Evolutionary conservation across 1,140 invertebrate genomes (phyloP).

Genomic region (Palaemon carinicauda): DNA sequence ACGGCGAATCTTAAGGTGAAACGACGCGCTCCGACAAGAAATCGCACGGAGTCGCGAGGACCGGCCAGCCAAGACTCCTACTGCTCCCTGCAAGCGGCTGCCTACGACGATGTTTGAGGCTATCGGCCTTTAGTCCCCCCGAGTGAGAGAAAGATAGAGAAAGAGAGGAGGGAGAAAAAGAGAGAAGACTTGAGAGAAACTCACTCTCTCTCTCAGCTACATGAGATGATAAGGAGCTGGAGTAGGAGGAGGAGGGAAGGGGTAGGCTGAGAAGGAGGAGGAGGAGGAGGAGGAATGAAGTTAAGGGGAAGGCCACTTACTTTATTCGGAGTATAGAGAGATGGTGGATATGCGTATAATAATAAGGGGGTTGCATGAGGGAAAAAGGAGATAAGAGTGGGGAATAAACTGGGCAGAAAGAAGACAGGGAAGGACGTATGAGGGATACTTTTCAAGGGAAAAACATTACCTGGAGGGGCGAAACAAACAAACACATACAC

Average conservation of each 20-base stretch:
- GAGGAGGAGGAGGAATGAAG: neutral
- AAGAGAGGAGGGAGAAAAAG: constrained; percentile 6
- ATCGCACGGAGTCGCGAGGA: constrained; percentile 25
- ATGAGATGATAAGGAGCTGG: neutral
- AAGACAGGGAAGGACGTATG: neutral
- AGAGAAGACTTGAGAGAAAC: neutral
- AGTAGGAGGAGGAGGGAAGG: neutral
- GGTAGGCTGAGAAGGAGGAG: neutral
- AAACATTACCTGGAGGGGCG: neutral
- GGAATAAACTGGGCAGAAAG: neutral
- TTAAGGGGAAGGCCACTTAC: neutral
- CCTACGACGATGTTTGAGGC: constrained; percentile 38
- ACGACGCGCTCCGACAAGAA: constrained; percentile 10
- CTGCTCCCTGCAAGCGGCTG: constrained; percentile 10
- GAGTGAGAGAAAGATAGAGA: constrained; percentile 7
- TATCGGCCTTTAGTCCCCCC: constrained; percentile 52
- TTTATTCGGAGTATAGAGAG: too few relatives aligned
- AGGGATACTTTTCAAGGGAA: neutral
- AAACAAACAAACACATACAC: neutral
- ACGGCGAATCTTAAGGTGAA: too few relatives aligned
- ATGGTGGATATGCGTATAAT: too few relatives aligned
- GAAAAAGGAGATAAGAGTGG: too few relatives aligned
- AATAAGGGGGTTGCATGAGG: too few relatives aligned
- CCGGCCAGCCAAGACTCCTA: constrained; percentile 12
- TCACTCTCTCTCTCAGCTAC: too few relatives aligned